Evolutionary conservation across 2,888 invertebrate species (phyloP), one percentile per base, ranked within the genome.

Genomic region (Gastrophysa polygoni): DNA sequence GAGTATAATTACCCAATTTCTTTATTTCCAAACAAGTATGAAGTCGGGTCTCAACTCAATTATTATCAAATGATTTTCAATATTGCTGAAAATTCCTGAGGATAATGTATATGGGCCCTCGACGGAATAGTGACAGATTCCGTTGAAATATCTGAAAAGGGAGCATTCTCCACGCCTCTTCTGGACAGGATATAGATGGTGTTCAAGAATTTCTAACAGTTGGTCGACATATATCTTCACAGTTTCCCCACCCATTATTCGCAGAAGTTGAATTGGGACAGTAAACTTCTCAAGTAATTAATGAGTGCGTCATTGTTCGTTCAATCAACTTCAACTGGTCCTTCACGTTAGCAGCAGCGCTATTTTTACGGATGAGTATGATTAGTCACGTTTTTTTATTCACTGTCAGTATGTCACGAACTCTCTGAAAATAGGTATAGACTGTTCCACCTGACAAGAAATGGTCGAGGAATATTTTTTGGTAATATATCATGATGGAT

Each of bases 141-240:
- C 18, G 54, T 28, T 54, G 34, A 52, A 21, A 52, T 54, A 43
- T 54, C 20, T 43, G 24, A 38, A 43, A 54, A 43, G 24, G 54
- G 24, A 54, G 28, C 54, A 43, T 24, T 16, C 43, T 17, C 28
- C 54, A 54, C 54, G 54, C 54, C 54, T 54, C 14, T 17, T 14
- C 43, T 10, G 21, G 43, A 54, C 28, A 24, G 43, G 43, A 43
- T 43, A 54, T 28, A 43, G 54, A 24, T 28, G 24, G 24, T 16
- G 24, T 54, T 24, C 24, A 24, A 24, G 54, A 43, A 54, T 54
- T 24, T 24, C 34, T 16, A 24, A 24, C 54, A 54, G 43, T 54
- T 54, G 54, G 54, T 29, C 6, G 20, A 24, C 43, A 54, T 54
- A 11, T 28, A 14, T 54, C 54, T 54, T 52, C 52, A 52, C 38